phyloP scores from a whole-genome alignment of 2,888 invertebrate species.

The Eupithecia subumbrata region DNA sequence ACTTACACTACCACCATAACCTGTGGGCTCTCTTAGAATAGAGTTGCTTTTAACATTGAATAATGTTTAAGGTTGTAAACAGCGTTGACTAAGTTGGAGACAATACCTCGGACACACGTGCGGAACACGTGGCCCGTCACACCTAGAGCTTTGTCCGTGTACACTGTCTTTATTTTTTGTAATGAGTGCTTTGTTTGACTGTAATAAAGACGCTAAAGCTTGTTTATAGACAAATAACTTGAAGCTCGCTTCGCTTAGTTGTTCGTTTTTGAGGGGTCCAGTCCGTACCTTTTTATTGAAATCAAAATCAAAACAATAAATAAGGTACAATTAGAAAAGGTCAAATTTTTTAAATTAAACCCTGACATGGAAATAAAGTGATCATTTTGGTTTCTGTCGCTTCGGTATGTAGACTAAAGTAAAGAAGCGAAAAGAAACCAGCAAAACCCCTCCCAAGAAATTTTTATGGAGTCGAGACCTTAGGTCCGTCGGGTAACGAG shows the following conservation, averaged over 20 bases:
- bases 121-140: slow-evolving; percentile 61
- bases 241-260: background rate
- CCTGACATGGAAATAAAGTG: too few relatives aligned
- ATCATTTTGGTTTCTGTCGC: too few relatives aligned
- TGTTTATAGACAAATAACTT: slow-evolving; percentile 10
- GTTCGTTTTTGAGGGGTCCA: background rate
- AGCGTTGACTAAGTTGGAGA: slow-evolving; percentile 48
- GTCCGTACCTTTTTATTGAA: background rate
- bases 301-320: too few relatives aligned
- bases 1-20: slow-evolving; percentile 54
- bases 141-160: slow-evolving; percentile 49
- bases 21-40: slow-evolving; percentile 23
- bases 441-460: too few relatives aligned
- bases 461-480: too few relatives aligned
- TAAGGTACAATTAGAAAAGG: too few relatives aligned
- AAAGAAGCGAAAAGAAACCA: too few relatives aligned
- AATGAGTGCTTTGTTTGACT: slow-evolving; percentile 35
- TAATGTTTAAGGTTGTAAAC: slow-evolving; percentile 34
- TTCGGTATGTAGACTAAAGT: too few relatives aligned
- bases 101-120: slow-evolving; percentile 69
- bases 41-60: slow-evolving; percentile 27
- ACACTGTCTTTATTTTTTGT: slow-evolving; percentile 25
- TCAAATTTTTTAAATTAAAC: too few relatives aligned
- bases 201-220: slow-evolving; percentile 21
- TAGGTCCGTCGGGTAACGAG: too few relatives aligned